These are phyloP conservation scores for Arctocebus calabarensis DNA, from an alignment of 2,797 vertebrate species.

Conservation along the genomic window DNA sequence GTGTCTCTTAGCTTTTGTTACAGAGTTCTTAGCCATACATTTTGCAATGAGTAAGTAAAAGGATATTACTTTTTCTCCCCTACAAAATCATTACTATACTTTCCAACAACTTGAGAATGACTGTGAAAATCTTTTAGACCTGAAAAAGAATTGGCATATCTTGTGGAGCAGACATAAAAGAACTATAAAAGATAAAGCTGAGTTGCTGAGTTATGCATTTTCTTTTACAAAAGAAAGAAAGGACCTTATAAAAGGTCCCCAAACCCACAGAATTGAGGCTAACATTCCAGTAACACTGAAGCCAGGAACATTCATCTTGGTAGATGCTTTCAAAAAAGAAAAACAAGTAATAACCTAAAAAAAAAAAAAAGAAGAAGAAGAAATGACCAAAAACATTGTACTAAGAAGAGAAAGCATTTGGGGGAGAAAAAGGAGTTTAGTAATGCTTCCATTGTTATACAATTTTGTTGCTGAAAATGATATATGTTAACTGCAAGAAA, in stretches of 20 bases:
- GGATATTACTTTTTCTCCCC: not conserved
- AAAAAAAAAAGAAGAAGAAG: not conserved
- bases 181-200: not conserved
- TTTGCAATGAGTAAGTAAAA: not conserved
- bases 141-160: not conserved
- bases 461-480: not conserved
- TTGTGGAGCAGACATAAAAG: not conserved
- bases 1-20: not conserved
- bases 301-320: not conserved
- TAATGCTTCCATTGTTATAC: not conserved
- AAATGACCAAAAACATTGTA: not conserved
- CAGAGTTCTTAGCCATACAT: not conserved
- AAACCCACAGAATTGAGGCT: not conserved
- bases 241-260: not conserved
- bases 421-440: not conserved
- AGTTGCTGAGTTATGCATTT: not conserved
- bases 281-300: not conserved
- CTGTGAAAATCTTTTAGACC: not conserved
- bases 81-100: not conserved
- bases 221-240: not conserved
- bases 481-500: not conserved
- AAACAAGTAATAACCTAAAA: not conserved
- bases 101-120: not conserved
- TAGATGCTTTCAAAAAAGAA: not conserved
- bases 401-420: not conserved